Base-by-base conservation (phyloP, 1,140 invertebrate genomes). In the Euura saliciscinereae region DNA sequence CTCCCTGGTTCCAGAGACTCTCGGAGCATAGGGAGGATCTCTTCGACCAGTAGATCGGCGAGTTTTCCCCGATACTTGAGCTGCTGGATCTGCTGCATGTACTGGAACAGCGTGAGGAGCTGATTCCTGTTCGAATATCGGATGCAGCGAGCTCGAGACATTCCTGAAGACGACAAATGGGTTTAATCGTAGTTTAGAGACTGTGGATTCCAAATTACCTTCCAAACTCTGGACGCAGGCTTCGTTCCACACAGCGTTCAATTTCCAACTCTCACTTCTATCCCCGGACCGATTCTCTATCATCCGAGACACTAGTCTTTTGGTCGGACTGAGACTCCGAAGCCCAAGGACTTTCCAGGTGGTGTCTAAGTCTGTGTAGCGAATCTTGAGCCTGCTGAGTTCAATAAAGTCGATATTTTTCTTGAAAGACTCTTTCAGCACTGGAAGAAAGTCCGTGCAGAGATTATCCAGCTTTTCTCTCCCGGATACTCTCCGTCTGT, bases 61-160 rank as follows among this genome's bases (percentile, higher is more conserved):
- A 86, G 78, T 43, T 77, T 76, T 65, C 75, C 71, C 28, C 74
- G 73, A 71, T 87, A 86, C 28, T 75, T 46, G 5, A 75, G 72
- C 45, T 73, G 74, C 70, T 87, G 85, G 3, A 86, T 13, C 51
- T 80, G 73, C 75, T 86, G 84, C 43, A 82, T 77, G 11, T 73
- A 46, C 46, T 80, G 68, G 43, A 76, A 83, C 6, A 85, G 70
- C n/a, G 43, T 71, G 11, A 77, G 59, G 8, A 87, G 72, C 65
- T 84, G 74, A 43, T 74, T 73, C 68, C 75, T 80, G 43, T 77
- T 73, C 4, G 74, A 71, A 66, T 85, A 86, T 66, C 75, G 71
- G 66, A 82, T 81, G 6, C 78, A 78, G 42, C 71, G 73, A 1
- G 66, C 11, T 75, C 66, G 70, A 42, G 73, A 78, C 6, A 83